Conservation (phyloP, 2,797 vertebrate genomes). For the Geotrypetes seraphini region DNA sequence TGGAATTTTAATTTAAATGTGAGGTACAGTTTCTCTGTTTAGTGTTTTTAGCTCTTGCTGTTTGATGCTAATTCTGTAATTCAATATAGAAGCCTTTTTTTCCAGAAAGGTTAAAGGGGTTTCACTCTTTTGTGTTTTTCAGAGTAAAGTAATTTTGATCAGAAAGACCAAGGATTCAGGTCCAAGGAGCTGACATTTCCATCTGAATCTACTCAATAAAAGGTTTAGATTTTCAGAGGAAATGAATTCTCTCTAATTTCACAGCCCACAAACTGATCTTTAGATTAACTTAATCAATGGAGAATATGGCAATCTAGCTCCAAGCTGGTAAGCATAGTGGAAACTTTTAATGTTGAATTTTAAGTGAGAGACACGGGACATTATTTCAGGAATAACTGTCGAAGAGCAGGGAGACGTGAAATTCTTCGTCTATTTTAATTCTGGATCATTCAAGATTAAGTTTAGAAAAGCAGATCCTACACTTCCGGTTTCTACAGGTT, state of each 20-base stretch:
- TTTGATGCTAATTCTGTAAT: slow-evolving; percentile 88
- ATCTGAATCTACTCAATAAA: slow-evolving; percentile 62
- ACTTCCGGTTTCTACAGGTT: slow-evolving; percentile 35
- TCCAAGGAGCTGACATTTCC: slow-evolving; percentile 62
- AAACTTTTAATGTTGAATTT: slow-evolving; percentile 40
- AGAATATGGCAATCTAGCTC: slow-evolving; percentile 43
- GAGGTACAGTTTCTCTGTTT: slow-evolving; percentile 31
- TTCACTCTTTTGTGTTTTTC: slow-evolving; percentile 51
- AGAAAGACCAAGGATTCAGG: slow-evolving; percentile 45
- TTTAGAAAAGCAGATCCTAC: slow-evolving; percentile 33
- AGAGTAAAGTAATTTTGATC: slow-evolving; percentile 53
- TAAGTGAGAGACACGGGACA: slow-evolving; percentile 33
- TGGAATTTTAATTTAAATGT: slow-evolving; percentile 18
- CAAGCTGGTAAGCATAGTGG: slow-evolving; percentile 28
- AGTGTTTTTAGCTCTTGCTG: slow-evolving; percentile 34
- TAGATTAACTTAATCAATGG: slow-evolving; percentile 56
- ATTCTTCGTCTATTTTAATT: slow-evolving; percentile 29
- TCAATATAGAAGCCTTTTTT: slow-evolving; percentile 56
- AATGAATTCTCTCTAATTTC: slow-evolving; percentile 45
- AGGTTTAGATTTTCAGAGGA: slow-evolving; percentile 56
- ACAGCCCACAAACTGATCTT: slow-evolving; percentile 51
- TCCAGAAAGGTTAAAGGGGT: slow-evolving; percentile 62
- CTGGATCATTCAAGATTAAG: slow-evolving; percentile 16
- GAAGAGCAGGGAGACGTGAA: slow-evolving; percentile 21
- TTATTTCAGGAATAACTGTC: slow-evolving; percentile 34